These are phyloP conservation scores for Xylota sylvarum DNA, from an alignment of 2,888 invertebrate genomes.

Conservation along the genomic window DNA sequence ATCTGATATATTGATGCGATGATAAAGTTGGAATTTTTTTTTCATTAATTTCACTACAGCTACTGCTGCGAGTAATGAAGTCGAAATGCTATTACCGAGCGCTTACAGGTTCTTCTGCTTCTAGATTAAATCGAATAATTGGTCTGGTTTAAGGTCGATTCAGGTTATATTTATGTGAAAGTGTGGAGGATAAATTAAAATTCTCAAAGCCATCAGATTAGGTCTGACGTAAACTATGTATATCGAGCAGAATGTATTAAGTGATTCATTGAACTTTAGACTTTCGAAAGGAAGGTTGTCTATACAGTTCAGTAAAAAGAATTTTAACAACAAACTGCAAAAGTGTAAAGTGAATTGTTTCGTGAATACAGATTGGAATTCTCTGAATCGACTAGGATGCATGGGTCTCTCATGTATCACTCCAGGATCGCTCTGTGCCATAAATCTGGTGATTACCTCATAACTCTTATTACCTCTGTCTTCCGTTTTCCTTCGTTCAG, in stretches of 20 bases:
- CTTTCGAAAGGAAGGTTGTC: background rate
- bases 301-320: too few species aligned
- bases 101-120: slow-evolving; percentile 18
- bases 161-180: slow-evolving; percentile 22
- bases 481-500: too few species aligned
- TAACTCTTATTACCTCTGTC: too few species aligned
- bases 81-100: background rate
- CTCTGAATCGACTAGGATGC: too few species aligned
- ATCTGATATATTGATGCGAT: background rate
- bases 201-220: slow-evolving; percentile 4
- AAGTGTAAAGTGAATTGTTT: too few species aligned
- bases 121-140: background rate
- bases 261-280: background rate
- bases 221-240: background rate
- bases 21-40: slow-evolving; percentile 12
- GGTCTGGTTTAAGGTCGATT: background rate
- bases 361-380: too few species aligned
- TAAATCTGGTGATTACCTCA: too few species aligned
- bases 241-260: background rate
- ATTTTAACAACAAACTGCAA: too few species aligned
- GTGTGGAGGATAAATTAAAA: slow-evolving; percentile 10
- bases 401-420: too few species aligned
- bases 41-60: background rate
- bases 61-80: background rate
- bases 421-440: too few species aligned